phyloP scores from a whole-genome alignment of 2,888 invertebrate species.

The Sepioteuthis lessoniana region DNA sequence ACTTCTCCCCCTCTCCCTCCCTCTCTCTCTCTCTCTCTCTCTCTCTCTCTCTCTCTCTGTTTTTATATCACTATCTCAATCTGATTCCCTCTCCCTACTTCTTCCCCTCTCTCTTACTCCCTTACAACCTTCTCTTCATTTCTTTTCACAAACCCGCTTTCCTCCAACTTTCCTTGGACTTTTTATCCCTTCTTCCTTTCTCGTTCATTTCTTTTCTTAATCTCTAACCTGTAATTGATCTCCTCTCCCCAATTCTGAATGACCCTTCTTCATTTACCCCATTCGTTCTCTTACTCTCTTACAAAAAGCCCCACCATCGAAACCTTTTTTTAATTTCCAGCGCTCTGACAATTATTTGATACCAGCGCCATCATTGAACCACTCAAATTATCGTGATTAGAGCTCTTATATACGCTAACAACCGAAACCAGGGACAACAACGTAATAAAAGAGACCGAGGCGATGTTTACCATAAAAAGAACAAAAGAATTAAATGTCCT shows the following conservation, averaged over 20 bases:
- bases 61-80: background rate
- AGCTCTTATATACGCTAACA: background rate
- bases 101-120: background rate
- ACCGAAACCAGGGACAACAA: background rate
- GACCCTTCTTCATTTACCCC: background rate
- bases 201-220: too few species aligned
- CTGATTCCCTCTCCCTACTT: background rate
- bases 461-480: background rate
- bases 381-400: background rate
- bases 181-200: too few species aligned
- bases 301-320: background rate
- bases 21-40: conserved; percentile 37
- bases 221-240: background rate
- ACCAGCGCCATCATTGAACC: background rate
- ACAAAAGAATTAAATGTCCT: background rate
- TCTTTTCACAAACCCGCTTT: background rate
- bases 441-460: background rate
- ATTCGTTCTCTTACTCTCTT: background rate
- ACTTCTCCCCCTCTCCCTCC: background rate
- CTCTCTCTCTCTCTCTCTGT: background rate
- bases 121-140: background rate
- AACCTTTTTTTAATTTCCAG: background rate
- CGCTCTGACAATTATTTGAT: background rate
- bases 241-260: background rate
- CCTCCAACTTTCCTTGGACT: too few species aligned